Evolutionary conservation across 2,888 invertebrate genomes (phyloP), one percentile per base, ranked within the genome.

Genomic region (Poecilobothrus nobilitatus): DNA sequence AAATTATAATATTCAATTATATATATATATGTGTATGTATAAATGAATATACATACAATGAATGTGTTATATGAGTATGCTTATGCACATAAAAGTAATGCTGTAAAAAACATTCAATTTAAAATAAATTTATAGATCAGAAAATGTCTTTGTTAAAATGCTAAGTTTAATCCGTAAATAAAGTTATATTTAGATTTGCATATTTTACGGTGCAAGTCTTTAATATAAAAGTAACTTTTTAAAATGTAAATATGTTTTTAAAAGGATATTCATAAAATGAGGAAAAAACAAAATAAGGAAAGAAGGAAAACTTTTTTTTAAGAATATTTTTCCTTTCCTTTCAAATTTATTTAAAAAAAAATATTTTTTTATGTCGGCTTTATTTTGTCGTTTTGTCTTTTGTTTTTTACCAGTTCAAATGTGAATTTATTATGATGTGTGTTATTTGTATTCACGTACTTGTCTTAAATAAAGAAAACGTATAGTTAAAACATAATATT

Each of bases 81-180:
- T 18, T 53, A 18, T 12, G 53, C 18, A 53, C 5, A 27, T 27
- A 4, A 27, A 27, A 27, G 3, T 2, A 27, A 5, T 2, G 5
- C 27, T 4, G 2, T 2, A 18, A 53, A 53, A 2, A 15, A 53
- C 53, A 53, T 53, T 53, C 27, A 18, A 53, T 18, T 53, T 18
- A 15, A 18, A 18, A 53, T 53, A 53, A 53, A 12, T 53, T 53
- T 18, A 18, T 27, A 27, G 5, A 27, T 4, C 18, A 4, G 53
- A 53, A 53, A 53, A 53, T 53, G 15, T 53, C 53, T 53, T 53
- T 53, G 53, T 53, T 53, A 53, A n/a, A 53, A 53, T 53, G 18
- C 53, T n/a, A 15, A 53, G n/a, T 53, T 53, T 53, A 53, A 53
- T 53, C 18, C 18, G 9, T 18, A 53, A 53, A 53, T 53, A 53